Evolutionary conservation across 2,797 vertebrate genomes (phyloP), one percentile per base, ranked within the genome.

Genomic region (Brachymystax lenok): DNA sequence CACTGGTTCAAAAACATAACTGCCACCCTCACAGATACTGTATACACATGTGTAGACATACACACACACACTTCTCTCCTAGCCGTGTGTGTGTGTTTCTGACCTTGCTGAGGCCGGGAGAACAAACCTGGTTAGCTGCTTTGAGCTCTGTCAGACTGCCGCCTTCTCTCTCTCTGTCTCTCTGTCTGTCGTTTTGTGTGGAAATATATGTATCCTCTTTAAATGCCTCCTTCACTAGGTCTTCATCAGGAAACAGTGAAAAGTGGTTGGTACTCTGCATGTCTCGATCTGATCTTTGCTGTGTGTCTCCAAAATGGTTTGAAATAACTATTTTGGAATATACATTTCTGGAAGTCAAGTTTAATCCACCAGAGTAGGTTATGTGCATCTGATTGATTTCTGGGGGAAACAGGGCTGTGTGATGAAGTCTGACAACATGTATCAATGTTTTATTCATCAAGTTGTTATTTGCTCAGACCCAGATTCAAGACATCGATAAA

Each of bases 21-120:
- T 27, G 59, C 10, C 10, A 24, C 59, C 6, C 21, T 46, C 40
- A 46, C 40, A 46, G 10, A 46, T 46, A 46, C n/a, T 46, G 19
- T 24, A 14, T 12, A 69, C n/a, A 46, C 35, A 61, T 12, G 74
- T 10, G 70, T 17, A 71, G 14, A 40, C 46, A 74, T 17, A 61
- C 50, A 59, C 68, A 35, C 52, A 21, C 56, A 68, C 28, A 35
- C 33, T 5, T 40, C 19, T 75, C 19, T 64, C 51, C 74, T 30
- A 78, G 7, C 69, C 63, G 56, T 77, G 73, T 63, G 77, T 71
- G 67, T 33, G 56, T 56, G 28, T 76, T 64, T 74, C 46, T 83
- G 80, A 92, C 87, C 84, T 89, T 87, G 82, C 61, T 71, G 76
- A 75, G 0, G 27, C 24, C 19, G 59, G 59, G 83, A 84, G 75